Base-by-base conservation (phyloP, 2,113 vertebrate species). In the Nettapus auritus region DNA sequence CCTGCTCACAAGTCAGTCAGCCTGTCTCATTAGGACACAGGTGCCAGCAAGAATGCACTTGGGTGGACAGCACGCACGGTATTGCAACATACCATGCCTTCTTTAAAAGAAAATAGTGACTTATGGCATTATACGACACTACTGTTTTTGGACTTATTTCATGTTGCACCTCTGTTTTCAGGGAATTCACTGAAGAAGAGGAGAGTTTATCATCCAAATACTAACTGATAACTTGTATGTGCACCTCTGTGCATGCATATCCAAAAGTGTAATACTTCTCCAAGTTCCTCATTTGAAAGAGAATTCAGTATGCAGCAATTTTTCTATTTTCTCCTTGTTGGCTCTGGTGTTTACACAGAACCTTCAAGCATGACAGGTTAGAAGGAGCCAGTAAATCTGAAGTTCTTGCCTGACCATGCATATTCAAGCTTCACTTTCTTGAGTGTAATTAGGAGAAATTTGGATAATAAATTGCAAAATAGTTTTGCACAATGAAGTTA, bases 1-100 rank as follows among this genome's bases (percentile, higher is more conserved):
- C 97, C 98, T 89, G 92, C 89, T 97, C 95, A 94, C 96, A 96
- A 89, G 86, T 69, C 89, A 86, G 75, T 53, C 90, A 85, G 93
- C 96, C 88, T 94, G 91, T 88, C 95, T 95, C 91, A 81, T 90
- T 60, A 81, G 79, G 97, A 89, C 95, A 93, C 84, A 88, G 95
- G 94, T 97, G 96, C 86, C 97, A 97, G 89, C 75, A 88, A 93
- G 42, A 82, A 78, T 88, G 83, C 77, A 83, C 86, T 95, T 88
- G 91, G 86, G 93, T 60, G 70, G 94, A 82, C 78, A 95, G 73
- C 62, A 83, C 0, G 8, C 46, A 90, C 14, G 79, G 76, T 34
- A 90, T 2, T 82, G 40, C 59, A 96, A 86, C 68, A 73, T 64
- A 16, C n/a, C 40, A 13, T 33, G 56, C 71, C 56, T 69, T 82